These are phyloP conservation scores for Drosophila diplacantha DNA, from an alignment of 2,888 invertebrate genomes.

Conservation along the genomic window DNA sequence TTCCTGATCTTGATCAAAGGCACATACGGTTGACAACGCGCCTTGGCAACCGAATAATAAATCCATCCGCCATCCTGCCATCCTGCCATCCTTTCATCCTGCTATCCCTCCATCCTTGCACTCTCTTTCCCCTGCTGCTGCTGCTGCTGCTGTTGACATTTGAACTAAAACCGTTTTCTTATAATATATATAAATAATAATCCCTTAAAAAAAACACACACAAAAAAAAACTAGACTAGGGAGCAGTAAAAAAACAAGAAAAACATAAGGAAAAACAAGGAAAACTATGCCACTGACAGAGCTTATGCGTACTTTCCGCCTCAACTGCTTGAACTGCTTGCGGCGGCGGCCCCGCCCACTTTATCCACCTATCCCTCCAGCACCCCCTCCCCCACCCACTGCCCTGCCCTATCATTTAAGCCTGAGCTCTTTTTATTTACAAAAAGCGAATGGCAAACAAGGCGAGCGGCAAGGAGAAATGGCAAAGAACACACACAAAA, in stretches of 20 bases:
- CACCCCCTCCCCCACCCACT: not conserved
- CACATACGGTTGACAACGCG: constrained; percentile 3
- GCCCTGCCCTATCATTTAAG: constrained; percentile 6
- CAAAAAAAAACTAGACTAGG: constrained; percentile 11
- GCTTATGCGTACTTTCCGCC: constrained; percentile 70
- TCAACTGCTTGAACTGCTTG: constrained; percentile 67
- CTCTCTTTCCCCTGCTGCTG: constrained; percentile 9
- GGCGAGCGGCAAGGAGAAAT: constrained; percentile 43
- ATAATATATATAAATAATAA: constrained; percentile 71
- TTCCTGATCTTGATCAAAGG: constrained; percentile 11
- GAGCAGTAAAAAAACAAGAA: constrained; percentile 23
- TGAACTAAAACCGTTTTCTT: constrained; percentile 71
- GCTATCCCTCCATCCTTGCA: not conserved
- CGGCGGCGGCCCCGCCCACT: constrained; percentile 43
- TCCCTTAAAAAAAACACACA: constrained; percentile 51
- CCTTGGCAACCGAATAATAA: constrained; percentile 10
- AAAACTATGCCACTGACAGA: constrained; percentile 71
- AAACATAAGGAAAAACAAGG: constrained; percentile 35
- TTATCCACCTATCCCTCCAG: not conserved
- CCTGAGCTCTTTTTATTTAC: constrained; percentile 62
- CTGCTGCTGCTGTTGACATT: constrained; percentile 60
- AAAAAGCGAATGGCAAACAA: constrained; percentile 70
- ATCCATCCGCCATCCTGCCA: constrained; percentile 6
- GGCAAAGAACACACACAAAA: constrained; percentile 44
- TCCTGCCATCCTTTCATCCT: not conserved